phyloP scores from a whole-genome alignment of 2,797 vertebrate genomes.

The Enteromius paludinosus region DNA sequence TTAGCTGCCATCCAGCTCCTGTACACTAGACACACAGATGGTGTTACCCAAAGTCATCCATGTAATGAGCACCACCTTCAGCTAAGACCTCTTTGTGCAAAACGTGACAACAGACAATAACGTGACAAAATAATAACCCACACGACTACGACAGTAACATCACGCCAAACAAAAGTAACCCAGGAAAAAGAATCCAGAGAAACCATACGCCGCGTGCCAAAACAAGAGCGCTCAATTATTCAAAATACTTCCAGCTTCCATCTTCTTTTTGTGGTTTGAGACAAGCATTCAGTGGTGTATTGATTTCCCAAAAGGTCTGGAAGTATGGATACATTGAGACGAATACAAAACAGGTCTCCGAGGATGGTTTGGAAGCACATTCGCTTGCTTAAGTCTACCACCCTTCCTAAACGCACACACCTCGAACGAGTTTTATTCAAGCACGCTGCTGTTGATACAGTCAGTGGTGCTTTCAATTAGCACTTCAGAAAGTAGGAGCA shows the following conservation, averaged over 20 bases:
- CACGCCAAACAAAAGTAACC: not conserved
- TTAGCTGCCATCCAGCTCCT: conserved; percentile 1
- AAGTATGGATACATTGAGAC: conserved; percentile 13
- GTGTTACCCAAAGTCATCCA: not conserved
- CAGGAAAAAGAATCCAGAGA: not conserved
- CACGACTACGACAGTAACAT: not conserved
- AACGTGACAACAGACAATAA: not conserved
- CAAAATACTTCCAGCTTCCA: conserved; percentile 23
- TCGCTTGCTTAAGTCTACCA: conserved; percentile 16
- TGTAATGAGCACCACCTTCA: not conserved
- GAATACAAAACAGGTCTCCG: conserved; percentile 37
- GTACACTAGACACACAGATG: not conserved
- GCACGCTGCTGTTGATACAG: conserved; percentile 22
- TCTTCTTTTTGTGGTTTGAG: conserved; percentile 28
- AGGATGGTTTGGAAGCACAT: not conserved
- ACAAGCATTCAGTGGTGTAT: conserved; percentile 29
- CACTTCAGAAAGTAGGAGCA: conserved; percentile 54
- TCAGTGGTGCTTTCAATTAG: conserved; percentile 42
- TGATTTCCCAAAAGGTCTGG: conserved; percentile 46
- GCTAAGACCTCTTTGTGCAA: not conserved
- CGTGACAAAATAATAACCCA: not conserved
- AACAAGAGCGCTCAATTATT: conserved; percentile 18
- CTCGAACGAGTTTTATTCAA: conserved; percentile 28
- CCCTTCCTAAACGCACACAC: conserved; percentile 21
- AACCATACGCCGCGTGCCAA: not conserved